Base-by-base conservation (phyloP, 1,140 invertebrate species). In the Teleogryllus occipitalis region DNA sequence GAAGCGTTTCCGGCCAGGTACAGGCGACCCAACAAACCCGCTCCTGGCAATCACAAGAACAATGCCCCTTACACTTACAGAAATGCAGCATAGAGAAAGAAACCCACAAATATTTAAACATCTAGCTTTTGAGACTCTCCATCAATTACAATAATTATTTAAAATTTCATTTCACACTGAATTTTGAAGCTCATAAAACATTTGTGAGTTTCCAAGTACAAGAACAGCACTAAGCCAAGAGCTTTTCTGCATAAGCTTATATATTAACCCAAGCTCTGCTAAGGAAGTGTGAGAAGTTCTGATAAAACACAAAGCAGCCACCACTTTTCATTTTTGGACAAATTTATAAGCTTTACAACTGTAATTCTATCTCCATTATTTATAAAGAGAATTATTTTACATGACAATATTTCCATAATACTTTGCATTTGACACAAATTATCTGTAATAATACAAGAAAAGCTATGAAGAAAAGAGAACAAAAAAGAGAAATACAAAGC, bases 21-120 rank as follows among this genome's bases (percentile, higher is more conserved):
- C 77, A 48, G 81, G 81, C 21, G 81, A 81, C 78, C 80, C 76
- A 54, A 79, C 74, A 80, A 78, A 80, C 74, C 79, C 79, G 76
- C 78, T 78, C 78, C 79, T 78, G 77, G 79, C 79, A 80, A 80
- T 47, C 27, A 80, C 21, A 80, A 76, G 22, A 77, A 54, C 48
- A 47, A n/a, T n/a, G 39, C 49, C 49, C 78, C 22, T 78, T 78
- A 27, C 18, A 77, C 27, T 14, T n/a, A 77, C 76, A 77, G 79
- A 47, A 47, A 39, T 46, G 73, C 49, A 74, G 22, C 78, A 79
- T 49, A 10, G 21, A 22, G 10, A 7, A 2, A 14, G 54, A 65
- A 65, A 65, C 54, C 10, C 54, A 65, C 54, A 65, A 65, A 65
- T 65, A 18, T 14, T 39, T 39, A 2, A 39, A 39, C 1, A 39